phyloP scores from a whole-genome alignment of 2,797 vertebrate genomes.

The Sparidentex hasta region DNA sequence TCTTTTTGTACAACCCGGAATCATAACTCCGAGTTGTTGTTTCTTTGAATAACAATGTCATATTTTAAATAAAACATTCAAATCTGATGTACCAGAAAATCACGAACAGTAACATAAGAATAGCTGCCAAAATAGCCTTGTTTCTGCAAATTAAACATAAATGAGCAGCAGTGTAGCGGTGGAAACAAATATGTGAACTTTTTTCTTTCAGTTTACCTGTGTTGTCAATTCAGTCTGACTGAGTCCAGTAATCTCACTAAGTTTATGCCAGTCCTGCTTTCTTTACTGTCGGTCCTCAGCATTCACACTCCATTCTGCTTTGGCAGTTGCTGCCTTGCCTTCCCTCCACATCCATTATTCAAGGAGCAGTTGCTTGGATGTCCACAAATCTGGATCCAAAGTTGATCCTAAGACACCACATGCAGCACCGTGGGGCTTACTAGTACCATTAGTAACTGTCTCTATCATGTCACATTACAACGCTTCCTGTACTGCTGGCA shows the following conservation, averaged over 20 bases:
- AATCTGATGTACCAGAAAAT: not conserved
- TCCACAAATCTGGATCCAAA: constrained; percentile 64
- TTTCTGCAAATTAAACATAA: not conserved
- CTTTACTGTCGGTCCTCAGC: constrained; percentile 23
- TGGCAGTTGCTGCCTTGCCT: constrained; percentile 53
- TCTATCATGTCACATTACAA: constrained; percentile 47
- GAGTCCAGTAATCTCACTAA: constrained; percentile 26
- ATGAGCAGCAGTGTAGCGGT: not conserved
- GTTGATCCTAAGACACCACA: constrained; percentile 56
- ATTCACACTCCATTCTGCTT: constrained; percentile 43
- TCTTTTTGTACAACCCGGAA: not conserved
- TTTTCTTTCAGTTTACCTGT: not conserved
- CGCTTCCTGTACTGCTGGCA: constrained; percentile 14
- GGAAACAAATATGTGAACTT: not conserved
- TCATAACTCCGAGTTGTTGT: not conserved
- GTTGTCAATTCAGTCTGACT: not conserved
- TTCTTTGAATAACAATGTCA: not conserved
- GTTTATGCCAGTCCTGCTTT: constrained; percentile 33
- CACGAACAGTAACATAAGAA: not conserved
- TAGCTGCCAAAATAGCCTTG: not conserved
- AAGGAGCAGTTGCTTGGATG: constrained; percentile 62
- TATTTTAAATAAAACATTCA: constrained; percentile 7
- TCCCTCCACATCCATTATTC: constrained; percentile 71
- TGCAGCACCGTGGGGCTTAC: constrained; percentile 29
- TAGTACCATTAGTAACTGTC: constrained; percentile 52